Evolutionary conservation across 2,113 vertebrate species (phyloP), one percentile per base, ranked within the genome.

Genomic region (Plecturocebus donacophilus): DNA sequence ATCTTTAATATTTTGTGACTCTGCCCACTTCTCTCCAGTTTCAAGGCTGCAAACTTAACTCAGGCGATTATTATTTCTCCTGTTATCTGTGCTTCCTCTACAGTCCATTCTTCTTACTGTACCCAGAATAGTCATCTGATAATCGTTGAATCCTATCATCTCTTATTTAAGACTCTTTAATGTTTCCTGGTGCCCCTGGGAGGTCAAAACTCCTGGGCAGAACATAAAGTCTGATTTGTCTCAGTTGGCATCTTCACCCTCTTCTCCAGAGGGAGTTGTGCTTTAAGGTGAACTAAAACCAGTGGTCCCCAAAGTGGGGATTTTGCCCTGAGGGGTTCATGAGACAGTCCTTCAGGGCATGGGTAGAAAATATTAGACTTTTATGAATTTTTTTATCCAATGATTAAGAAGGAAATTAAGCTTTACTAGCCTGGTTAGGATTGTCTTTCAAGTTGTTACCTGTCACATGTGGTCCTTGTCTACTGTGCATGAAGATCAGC

Each of bases 1-100:
- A 70, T 70, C 52, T 82, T 88, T 42, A 83, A 45, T 64, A 54
- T 87, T 68, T 35, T 66, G 77, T 87, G 42, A 58, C 40, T 95
- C 76, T 85, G 49, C 64, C 84, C 68, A n/a, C 64, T 97, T 94
- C 40, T 66, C 11, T 95, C 87, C 40, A 94, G 58, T 71, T 58
- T 68, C 58, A 85, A 91, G 40, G 45, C 71, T 93, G 54, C 16
- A 73, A 52, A 49, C 56, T 66, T 52, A 87, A 88, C 38, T 80
- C 81, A 70, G 70, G 71, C 32, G 3, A 25, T 32, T 68, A 42
- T 73, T 20, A 35, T 90, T 73, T 73, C 56, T 95, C 80, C 42
- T 40, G 35, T 2, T 77, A 27, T 71, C 49, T 58, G 27, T 27
- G 71, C 13, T 30, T 20, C 38, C 10, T 75, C 32, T 35, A 30